These are phyloP conservation scores for Hipposideros larvatus DNA, from an alignment of 2,797 vertebrate species.

Conservation along the genomic window DNA sequence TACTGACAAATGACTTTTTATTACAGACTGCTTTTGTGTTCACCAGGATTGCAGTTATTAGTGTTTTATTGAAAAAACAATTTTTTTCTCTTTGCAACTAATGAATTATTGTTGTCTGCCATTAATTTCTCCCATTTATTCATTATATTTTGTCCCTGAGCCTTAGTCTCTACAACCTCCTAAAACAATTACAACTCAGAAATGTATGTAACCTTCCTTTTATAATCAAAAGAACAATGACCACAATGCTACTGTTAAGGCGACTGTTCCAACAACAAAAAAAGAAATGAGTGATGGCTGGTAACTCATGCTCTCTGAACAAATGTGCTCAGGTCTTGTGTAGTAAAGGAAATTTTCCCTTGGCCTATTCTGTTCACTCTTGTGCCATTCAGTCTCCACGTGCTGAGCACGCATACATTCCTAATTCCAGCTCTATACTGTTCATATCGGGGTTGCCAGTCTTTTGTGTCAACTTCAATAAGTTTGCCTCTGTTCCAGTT, in stretches of 20 bases:
- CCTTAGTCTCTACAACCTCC: not conserved
- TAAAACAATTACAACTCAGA: not conserved
- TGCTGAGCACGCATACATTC: not conserved
- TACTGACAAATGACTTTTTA: slow-evolving; percentile 24
- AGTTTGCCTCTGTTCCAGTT: not conserved
- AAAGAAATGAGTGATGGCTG: not conserved
- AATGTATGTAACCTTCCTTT: not conserved
- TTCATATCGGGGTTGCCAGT: not conserved
- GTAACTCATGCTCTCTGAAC: not conserved
- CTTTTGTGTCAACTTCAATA: not conserved
- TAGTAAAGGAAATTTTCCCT: not conserved
- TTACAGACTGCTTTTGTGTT: not conserved
- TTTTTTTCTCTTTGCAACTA: not conserved
- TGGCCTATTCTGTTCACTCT: not conserved
- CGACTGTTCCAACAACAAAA: not conserved
- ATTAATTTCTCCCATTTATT: not conserved
- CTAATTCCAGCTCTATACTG: not conserved
- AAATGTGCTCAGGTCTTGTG: not conserved
- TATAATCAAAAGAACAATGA: not conserved
- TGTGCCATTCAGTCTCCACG: too few relatives aligned
- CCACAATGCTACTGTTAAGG: not conserved
- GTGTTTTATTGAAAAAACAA: not conserved
- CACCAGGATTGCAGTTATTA: not conserved
- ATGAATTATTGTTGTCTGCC: not conserved
- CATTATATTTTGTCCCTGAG: not conserved